Evolutionary conservation across 2,797 vertebrate genomes (phyloP).

Genomic region (Crenichthys baileyi): DNA sequence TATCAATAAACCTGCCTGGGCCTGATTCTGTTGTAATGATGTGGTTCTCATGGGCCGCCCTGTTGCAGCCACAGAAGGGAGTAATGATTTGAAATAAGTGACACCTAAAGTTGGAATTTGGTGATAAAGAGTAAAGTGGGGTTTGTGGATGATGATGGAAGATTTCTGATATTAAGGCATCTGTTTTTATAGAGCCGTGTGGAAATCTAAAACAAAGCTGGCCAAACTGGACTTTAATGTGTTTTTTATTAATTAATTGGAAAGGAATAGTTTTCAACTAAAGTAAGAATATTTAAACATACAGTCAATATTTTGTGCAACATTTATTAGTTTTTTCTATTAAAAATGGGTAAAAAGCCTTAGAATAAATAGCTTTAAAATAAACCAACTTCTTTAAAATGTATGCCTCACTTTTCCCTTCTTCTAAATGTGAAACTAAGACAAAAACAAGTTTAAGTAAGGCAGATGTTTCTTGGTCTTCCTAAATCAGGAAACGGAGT

Average conservation of each 20-base stretch:
- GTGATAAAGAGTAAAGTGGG: conserved; percentile 66
- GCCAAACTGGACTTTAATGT: conserved; percentile 24
- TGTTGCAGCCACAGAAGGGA: conserved; percentile 61
- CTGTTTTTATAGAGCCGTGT: conserved; percentile 27
- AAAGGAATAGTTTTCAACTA: neutral
- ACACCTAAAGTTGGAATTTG: conserved; percentile 69
- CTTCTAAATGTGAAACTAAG: neutral
- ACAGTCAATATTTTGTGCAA: neutral
- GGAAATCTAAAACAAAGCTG: conserved; percentile 40
- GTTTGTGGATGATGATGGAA: conserved; percentile 59
- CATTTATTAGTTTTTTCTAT: neutral
- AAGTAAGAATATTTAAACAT: neutral
- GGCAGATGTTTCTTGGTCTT: neutral
- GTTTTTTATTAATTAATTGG: conserved; percentile 6
- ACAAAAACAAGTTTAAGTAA: neutral
- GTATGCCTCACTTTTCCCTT: neutral
- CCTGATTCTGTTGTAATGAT: conserved; percentile 48
- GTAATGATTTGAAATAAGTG: conserved; percentile 67
- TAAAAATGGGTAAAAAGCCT: neutral
- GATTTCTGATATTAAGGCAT: conserved; percentile 39
- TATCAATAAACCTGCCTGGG: conserved; percentile 53
- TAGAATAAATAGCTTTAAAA: neutral
- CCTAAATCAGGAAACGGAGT: neutral
- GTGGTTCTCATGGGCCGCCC: conserved; percentile 32
- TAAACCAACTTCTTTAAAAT: neutral